These are phyloP conservation scores for Terrapene triunguis DNA, from an alignment of 2,113 vertebrate genomes.

Conservation along the genomic window DNA sequence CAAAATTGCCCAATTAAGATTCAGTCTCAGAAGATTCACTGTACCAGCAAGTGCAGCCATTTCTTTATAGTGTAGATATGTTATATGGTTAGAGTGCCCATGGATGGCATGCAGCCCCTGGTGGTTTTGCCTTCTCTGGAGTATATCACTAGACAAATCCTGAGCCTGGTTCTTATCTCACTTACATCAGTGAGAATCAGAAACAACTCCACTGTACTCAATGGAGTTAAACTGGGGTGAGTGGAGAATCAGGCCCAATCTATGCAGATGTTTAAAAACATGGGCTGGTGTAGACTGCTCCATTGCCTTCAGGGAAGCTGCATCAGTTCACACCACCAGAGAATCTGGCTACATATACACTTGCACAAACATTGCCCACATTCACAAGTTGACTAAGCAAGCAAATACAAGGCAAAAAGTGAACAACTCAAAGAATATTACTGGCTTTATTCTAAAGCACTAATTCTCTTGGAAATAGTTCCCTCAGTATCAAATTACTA, in stretches of 20 bases:
- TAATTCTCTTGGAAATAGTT: not conserved
- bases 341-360: not conserved
- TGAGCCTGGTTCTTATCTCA: not conserved
- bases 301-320: fast-evolving
- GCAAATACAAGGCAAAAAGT: not conserved
- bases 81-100: not conserved
- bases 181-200: not conserved
- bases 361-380: not conserved
- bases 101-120: fast-evolving
- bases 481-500: not conserved
- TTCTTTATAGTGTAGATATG: not conserved
- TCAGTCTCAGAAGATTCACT: not conserved
- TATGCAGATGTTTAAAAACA: not conserved
- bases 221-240: not conserved
- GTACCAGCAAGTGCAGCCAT: not conserved
- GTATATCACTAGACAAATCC: not conserved
- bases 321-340: not conserved
- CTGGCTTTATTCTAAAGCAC: not conserved
- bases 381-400: not conserved
- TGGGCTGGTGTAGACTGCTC: not conserved
- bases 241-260: not conserved
- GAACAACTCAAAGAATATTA: not conserved
- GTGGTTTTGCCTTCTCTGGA: fast-evolving
- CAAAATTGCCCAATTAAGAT: conserved; percentile 7
- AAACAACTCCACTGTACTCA: not conserved